phyloP scores from a whole-genome alignment of 2,113 vertebrate species.

The Galeopterus variegatus region DNA sequence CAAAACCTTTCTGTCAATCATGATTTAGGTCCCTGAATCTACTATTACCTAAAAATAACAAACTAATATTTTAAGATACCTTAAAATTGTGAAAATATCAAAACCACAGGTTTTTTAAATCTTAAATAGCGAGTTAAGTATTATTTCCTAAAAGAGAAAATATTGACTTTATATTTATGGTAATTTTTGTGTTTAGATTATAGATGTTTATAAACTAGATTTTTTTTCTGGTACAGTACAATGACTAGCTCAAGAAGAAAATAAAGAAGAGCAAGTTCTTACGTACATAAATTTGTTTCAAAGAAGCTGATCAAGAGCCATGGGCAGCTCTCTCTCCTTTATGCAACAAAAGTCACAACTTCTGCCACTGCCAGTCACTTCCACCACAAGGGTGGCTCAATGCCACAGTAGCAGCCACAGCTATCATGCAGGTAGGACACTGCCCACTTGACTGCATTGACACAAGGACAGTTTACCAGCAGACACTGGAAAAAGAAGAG shows the following conservation, averaged over 20 bases:
- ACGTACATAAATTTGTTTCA: no score
- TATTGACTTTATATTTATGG: not conserved
- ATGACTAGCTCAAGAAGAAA: constrained; percentile 12
- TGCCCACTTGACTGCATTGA: no score
- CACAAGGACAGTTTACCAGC: no score
- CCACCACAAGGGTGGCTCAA: no score
- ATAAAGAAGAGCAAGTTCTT: not conserved
- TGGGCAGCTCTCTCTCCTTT: no score
- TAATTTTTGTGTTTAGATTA: constrained; percentile 49
- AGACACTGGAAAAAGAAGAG: no score
- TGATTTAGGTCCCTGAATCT: not conserved
- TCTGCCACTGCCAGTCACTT: no score
- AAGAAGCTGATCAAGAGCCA: no score
- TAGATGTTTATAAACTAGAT: constrained; percentile 5
- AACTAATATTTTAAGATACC: constrained; percentile 20
- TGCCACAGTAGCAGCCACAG: no score
- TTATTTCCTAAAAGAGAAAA: not conserved
- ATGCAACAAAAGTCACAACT: no score
- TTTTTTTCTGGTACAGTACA: constrained; percentile 35
- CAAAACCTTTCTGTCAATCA: not conserved
- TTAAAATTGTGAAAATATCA: not conserved
- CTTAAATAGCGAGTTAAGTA: not conserved
- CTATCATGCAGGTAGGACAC: no score
- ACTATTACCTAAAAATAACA: not conserved
- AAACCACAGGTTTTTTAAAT: not conserved